A percentile compares a stretch with the other conserved stretches of the same genome.
Conservation (phyloP, 1,140 invertebrate genomes). For the Cherax destructor region DNA sequence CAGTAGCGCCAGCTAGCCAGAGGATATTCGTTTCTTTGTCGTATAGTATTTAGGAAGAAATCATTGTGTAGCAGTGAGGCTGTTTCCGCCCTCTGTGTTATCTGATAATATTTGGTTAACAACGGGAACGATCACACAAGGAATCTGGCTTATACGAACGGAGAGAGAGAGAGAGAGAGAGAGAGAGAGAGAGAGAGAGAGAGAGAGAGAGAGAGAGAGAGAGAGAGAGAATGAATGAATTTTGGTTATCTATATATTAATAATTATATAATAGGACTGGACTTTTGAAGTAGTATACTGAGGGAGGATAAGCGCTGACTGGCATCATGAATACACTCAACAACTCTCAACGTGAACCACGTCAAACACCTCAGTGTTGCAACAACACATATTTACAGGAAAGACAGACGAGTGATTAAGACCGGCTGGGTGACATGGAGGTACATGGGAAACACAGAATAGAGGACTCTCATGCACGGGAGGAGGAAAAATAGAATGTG, state of each 20-base stretch:
- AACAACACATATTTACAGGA: no score
- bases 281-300: no score
- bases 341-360: no score
- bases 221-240: background rate
- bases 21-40: background rate
- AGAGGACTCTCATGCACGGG: background rate
- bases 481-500: background rate
- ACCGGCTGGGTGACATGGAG: no score
- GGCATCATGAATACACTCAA: no score
- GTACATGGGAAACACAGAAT: no score
- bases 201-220: background rate
- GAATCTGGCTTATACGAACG: background rate
- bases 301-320: no score
- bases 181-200: background rate
- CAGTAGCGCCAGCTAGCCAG: background rate
- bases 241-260: no score
- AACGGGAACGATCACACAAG: background rate
- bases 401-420: no score
- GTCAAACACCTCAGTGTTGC: no score
- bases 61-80: background rate
- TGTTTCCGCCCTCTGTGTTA: background rate
- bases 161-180: background rate
- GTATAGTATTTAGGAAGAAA: background rate
- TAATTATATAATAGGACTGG: no score
- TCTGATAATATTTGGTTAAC: background rate